Evolutionary conservation across 2,797 vertebrate species (phyloP), one percentile per base, ranked within the genome.

Genomic region (Myripristis murdjan): DNA sequence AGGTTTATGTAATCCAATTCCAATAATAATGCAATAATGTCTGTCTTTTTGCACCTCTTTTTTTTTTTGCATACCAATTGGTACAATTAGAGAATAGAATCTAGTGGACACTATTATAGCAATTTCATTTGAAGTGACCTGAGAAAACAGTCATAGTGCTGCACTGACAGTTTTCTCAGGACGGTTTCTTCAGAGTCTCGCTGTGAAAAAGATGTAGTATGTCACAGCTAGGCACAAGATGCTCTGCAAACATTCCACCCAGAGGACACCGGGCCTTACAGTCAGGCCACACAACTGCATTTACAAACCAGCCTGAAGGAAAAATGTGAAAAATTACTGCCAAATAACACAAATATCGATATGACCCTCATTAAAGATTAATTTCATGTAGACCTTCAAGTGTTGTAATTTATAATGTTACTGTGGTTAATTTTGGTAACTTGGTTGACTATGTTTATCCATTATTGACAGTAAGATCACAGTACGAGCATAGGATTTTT

Each of bases 181-280:
- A 75, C 47, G 64, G 62, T 67, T 52, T 86, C 52, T 5, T 51
- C 60, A 28, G 48, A 31, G 55, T 65, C 60, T 69, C 66, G 35
- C 78, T 94, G 81, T 73, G 87, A 87, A 85, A 87, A 82, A 85
- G 82, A 84, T 93, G 91, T 39, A 90, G 86, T 92, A 95, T 95
- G 92, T 96, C 91, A 87, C 91, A 90, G 80, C 56, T 81, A 93
- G 82, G 86, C 92, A 75, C 80, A 47, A 95, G 87, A 87, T 48
- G 39, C 70, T 93, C 82, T 78, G 92, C 89, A 96, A 96, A 96
- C 91, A 95, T 90, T 91, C 81, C 86, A 84, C 12, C 57, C 26
- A 48, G 71, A 72, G 67, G 0, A 64, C 72, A 82, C 65, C 72
- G 48, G 72, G 56, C 61, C 56, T 75, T 74, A 78, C 28, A 26